Evolutionary conservation across 2,888 invertebrate genomes (phyloP).

Genomic region (Griposia aprilina): DNA sequence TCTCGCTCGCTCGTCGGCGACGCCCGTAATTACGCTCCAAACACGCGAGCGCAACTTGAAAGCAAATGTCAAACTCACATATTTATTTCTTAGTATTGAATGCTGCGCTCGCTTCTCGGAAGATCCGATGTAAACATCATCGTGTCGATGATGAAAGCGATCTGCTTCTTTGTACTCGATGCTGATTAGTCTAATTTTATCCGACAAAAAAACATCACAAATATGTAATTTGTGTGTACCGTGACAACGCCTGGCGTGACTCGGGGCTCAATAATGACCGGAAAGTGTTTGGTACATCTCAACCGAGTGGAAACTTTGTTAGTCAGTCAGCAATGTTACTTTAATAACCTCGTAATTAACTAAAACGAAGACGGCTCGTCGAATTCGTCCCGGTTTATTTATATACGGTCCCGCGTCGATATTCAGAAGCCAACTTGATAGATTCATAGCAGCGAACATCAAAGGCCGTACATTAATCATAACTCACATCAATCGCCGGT

Average conservation of each 20-base stretch:
- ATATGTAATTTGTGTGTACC: conserved; percentile 84
- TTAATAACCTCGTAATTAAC: conserved; percentile 89
- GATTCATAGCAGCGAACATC: conserved; percentile 90
- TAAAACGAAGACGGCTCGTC: conserved; percentile 85
- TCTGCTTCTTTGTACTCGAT: conserved; percentile 89
- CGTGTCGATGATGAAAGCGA: conserved; percentile 91
- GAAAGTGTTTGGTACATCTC: conserved; percentile 69
- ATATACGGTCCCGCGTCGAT: conserved; percentile 87
- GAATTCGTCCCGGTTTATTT: conserved; percentile 87
- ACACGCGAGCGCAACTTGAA: conserved; percentile 89
- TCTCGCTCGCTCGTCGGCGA: conserved; percentile 64
- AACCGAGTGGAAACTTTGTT: conserved; percentile 69
- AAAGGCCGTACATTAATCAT: conserved; percentile 90
- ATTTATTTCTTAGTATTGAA: conserved; percentile 91
- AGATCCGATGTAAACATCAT: conserved; percentile 89
- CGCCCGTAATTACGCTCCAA: conserved; percentile 86
- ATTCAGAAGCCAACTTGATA: conserved; percentile 89
- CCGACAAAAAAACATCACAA: conserved; percentile 78
- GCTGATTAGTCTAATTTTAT: conserved; percentile 90
- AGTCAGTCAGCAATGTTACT: conserved; percentile 78
- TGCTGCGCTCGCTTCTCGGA: conserved; percentile 87
- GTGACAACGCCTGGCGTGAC: conserved; percentile 85
- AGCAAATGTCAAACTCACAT: conserved; percentile 91
- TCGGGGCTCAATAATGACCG: conserved; percentile 77
- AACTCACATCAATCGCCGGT: conserved; percentile 90